Evolutionary conservation across 2,113 vertebrate genomes (phyloP), one percentile per base, ranked within the genome.

Genomic region (Otus sunia): DNA sequence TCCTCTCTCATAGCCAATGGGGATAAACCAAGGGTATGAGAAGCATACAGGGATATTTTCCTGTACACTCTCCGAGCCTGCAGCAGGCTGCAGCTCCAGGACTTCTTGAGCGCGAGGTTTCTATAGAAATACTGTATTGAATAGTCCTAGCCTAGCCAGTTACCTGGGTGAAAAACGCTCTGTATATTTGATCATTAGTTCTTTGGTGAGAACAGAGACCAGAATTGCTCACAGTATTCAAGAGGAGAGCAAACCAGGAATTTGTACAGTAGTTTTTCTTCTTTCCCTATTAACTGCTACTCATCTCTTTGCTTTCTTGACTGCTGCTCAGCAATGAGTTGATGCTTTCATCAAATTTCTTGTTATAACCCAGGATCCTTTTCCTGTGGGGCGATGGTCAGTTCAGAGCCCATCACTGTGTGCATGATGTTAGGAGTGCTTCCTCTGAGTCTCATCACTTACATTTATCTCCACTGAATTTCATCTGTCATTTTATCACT

Each of bases 151-250:
- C 52, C 52, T 80, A 66, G 55, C 17, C 58, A n/a, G 58, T 80
- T 88, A 77, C 63, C 55, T 52, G 50, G 50, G 47, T 74, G 55
- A 92, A 87, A 95, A 91, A 67, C n/a, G 69, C 27, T 82, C 77
- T 62, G 1, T 82, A 68, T 72, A 84, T 93, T 88, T 72, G 36
- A 63, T 59, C 39, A 25, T 67, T 25, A 30, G 9, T 34, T 94
- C 69, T 91, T 71, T 85, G 81, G 69, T 91, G 81, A 91, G 81
- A 96, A 91, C 30, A 68, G 69, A 91, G 77, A 79, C 53, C 36
- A 85, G 62, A 90, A 50, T 30, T n/a, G 81, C 81, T 93, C 85
- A 45, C 75, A 64, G 49, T 11, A 87, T 82, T 95, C 74, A 88
- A 86, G 30, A 83, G 26, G 14, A 72, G 47, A 82, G 74, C 36